Conservation (phyloP, 2,797 vertebrate species). For the Staurois parvus region DNA sequence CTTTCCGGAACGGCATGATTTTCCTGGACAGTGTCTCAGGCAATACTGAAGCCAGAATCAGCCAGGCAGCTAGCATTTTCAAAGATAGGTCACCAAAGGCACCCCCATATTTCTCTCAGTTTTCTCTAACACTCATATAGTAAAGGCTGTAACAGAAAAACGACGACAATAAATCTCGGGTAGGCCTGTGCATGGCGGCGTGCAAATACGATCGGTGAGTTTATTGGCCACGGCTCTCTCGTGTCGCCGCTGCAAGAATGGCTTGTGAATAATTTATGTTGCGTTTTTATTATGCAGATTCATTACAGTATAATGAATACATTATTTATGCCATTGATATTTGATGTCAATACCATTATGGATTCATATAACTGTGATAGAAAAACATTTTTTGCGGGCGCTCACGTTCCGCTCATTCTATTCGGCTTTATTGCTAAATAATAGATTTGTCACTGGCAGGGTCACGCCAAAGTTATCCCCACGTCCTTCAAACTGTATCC, state of each 20-base stretch:
- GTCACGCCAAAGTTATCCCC: too few relatives aligned
- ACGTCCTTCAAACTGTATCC: too few relatives aligned
- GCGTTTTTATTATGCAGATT: conserved; percentile 43
- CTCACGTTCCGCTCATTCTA: not conserved
- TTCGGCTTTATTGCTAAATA: not conserved
- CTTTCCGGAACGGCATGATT: too few relatives aligned
- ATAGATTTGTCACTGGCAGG: not conserved
- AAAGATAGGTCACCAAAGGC: too few relatives aligned
- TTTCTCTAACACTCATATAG: not conserved
- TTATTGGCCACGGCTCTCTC: not conserved
- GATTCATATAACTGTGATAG: conserved; percentile 18
- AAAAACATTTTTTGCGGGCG: conserved; percentile 1
- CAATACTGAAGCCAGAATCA: too few relatives aligned
- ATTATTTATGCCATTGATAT: conserved; percentile 49
- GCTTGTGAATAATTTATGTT: conserved; percentile 16
- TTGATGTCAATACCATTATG: conserved; percentile 39
- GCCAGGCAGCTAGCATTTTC: too few relatives aligned
- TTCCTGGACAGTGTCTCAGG: too few relatives aligned
- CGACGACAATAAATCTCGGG: not conserved
- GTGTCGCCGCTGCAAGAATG: not conserved
- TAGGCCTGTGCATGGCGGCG: not conserved
- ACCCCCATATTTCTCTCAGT: not conserved
- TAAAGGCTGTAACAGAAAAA: not conserved
- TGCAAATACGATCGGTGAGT: not conserved
- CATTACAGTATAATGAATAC: conserved; percentile 40